These are phyloP conservation scores for Coregonus clupeaformis DNA, from an alignment of 2,113 vertebrate species.

Conservation along the genomic window DNA sequence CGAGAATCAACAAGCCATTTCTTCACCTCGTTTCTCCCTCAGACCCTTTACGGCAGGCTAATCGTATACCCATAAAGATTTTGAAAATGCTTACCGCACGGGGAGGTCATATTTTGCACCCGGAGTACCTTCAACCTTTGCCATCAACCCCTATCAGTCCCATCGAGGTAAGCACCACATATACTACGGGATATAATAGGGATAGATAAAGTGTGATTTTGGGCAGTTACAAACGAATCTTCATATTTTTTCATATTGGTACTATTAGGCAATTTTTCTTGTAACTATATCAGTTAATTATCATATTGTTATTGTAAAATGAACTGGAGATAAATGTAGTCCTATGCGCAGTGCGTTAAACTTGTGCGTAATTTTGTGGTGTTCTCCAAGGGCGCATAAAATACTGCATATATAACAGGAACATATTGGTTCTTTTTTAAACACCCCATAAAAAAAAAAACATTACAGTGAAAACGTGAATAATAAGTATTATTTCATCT, in stretches of 20 bases:
- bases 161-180: slow-evolving; percentile 83
- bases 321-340: slow-evolving; percentile 17
- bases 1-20: slow-evolving; percentile 76
- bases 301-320: slow-evolving; percentile 32
- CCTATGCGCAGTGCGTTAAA: slow-evolving; percentile 63
- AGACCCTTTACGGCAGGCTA: slow-evolving; percentile 91
- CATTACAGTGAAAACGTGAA: slow-evolving; percentile 1
- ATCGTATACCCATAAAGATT: slow-evolving; percentile 93
- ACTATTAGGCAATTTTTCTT: too few species aligned
- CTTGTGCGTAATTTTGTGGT: background rate
- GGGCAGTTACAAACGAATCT: background rate
- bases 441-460: too few species aligned
- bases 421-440: background rate
- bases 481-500: slow-evolving; percentile 9
- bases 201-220: background rate
- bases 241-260: too few species aligned
- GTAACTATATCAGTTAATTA: background rate
- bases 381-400: background rate
- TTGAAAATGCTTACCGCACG: slow-evolving; percentile 96
- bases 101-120: slow-evolving; percentile 95
- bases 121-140: slow-evolving; percentile 93
- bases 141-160: slow-evolving; percentile 93
- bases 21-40: slow-evolving; percentile 84
- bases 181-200: background rate
- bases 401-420: background rate